Conservation (phyloP, 1,140 invertebrate species). For the Drosophila suzukii region DNA sequence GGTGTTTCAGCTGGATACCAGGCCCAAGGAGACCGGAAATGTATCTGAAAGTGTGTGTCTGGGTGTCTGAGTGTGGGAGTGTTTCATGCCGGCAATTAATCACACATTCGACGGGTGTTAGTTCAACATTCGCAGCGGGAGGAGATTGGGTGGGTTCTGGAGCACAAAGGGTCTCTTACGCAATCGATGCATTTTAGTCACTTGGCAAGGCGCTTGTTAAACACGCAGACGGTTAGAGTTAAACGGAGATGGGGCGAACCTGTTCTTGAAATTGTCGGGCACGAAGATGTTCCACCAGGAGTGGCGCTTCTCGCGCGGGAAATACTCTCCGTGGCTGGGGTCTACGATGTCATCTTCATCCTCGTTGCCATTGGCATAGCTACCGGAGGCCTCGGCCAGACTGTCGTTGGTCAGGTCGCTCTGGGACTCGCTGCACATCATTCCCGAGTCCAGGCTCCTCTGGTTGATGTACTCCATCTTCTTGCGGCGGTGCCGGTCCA, state of each 20-base stretch:
- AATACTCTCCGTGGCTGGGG: slow-evolving; percentile 76
- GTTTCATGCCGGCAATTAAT: slow-evolving; percentile 51
- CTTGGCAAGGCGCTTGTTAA: slow-evolving; percentile 66
- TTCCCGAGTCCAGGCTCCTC: slow-evolving; percentile 63
- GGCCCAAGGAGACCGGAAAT: slow-evolving; percentile 13
- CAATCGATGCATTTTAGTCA: slow-evolving; percentile 62
- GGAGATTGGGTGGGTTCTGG: slow-evolving; percentile 6
- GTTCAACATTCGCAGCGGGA: slow-evolving; percentile 40
- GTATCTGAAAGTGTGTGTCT: slow-evolving; percentile 22
- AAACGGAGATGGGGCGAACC: slow-evolving; percentile 84
- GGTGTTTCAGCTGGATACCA: neutral
- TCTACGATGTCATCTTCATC: slow-evolving; percentile 72
- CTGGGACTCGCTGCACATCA: slow-evolving; percentile 65
- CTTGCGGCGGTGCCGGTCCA: slow-evolving; percentile 88
- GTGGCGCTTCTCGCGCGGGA: slow-evolving; percentile 89
- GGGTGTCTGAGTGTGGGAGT: slow-evolving; percentile 24
- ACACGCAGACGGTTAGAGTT: slow-evolving; percentile 60
- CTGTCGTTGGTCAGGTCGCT: slow-evolving; percentile 77
- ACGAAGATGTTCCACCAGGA: slow-evolving; percentile 95
- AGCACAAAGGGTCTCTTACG: slow-evolving; percentile 27
- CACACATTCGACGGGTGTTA: slow-evolving; percentile 46
- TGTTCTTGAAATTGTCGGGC: slow-evolving; percentile 89
- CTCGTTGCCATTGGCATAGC: slow-evolving; percentile 43
- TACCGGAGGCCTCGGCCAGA: slow-evolving; percentile 31
- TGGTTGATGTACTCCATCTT: slow-evolving; percentile 86